phyloP scores from a whole-genome alignment of 2,888 invertebrate species.

The Cataglyphis rosenhaueri region DNA sequence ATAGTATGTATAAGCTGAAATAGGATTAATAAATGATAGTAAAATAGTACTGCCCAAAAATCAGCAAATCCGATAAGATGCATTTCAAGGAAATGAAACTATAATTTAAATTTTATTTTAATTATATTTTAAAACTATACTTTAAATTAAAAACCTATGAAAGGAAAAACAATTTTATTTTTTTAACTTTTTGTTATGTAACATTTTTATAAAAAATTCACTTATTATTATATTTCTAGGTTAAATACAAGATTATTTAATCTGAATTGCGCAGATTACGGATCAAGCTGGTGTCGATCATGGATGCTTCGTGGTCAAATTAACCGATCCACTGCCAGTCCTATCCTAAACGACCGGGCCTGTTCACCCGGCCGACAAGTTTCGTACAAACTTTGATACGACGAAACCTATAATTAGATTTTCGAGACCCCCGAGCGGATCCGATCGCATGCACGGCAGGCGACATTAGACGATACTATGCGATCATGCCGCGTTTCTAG shows the following conservation, averaged over 20 bases:
- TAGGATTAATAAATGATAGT: background rate
- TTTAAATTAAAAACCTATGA: background rate
- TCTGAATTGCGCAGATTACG: slow-evolving; percentile 5
- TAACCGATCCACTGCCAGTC: slow-evolving; percentile 68
- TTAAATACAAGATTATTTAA: background rate
- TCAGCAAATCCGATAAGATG: background rate
- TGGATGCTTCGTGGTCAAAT: slow-evolving; percentile 20
- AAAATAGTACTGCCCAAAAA: background rate
- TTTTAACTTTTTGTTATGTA: background rate
- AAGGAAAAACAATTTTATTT: background rate
- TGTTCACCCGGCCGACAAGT: slow-evolving; percentile 54
- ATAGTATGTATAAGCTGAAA: background rate
- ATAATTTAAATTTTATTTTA: background rate
- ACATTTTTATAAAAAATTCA: background rate
- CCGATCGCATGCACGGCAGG: slow-evolving; percentile 1
- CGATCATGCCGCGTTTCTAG: slow-evolving; percentile 22
- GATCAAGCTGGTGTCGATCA: slow-evolving; percentile 17
- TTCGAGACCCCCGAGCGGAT: slow-evolving; percentile 18
- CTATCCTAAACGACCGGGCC: slow-evolving; percentile 58
- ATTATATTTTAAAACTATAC: background rate
- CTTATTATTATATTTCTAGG: background rate
- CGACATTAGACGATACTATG: slow-evolving; percentile 6
- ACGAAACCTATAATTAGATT: slow-evolving; percentile 42
- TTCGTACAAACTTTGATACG: slow-evolving; percentile 65
- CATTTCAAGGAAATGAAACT: background rate